Evolutionary conservation across 2,797 vertebrate species (phyloP).

Genomic region (Varecia variegata): DNA sequence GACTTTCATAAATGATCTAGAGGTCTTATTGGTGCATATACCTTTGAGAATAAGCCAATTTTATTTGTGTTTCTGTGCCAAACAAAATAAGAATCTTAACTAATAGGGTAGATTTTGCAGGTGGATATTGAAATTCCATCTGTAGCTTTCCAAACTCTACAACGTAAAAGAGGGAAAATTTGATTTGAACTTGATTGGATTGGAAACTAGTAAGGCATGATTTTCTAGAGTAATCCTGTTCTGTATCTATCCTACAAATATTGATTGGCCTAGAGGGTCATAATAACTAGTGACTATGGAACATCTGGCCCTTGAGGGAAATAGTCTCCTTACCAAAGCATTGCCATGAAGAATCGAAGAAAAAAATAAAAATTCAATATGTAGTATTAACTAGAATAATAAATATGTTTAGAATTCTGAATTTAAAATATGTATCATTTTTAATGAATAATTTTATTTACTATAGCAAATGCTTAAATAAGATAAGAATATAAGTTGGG

Average conservation of each 20-base stretch:
- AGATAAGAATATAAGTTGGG: not conserved
- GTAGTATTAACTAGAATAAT: not conserved
- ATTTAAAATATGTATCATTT: not conserved
- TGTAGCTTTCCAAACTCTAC: not conserved
- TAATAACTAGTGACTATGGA: not conserved
- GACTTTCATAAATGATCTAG: not conserved
- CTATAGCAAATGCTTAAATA: not conserved
- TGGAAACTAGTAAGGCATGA: not conserved
- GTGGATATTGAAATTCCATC: slow-evolving; percentile 6
- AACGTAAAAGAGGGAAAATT: not conserved
- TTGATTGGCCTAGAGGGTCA: not conserved
- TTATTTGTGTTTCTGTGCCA: not conserved
- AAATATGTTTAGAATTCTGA: not conserved
- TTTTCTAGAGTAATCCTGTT: not conserved
- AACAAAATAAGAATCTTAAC: not conserved
- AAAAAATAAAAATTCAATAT: not conserved
- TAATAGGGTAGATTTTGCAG: not conserved
- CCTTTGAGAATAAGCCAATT: not conserved
- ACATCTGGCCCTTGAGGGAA: not conserved
- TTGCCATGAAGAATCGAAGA: not conserved
- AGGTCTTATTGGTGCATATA: not conserved
- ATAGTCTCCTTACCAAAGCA: not conserved
- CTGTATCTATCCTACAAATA: not conserved
- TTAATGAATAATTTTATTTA: not conserved
- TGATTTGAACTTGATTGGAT: not conserved